Conservation (phyloP, 2,113 vertebrate species). For the Lethenteron reissneri region DNA sequence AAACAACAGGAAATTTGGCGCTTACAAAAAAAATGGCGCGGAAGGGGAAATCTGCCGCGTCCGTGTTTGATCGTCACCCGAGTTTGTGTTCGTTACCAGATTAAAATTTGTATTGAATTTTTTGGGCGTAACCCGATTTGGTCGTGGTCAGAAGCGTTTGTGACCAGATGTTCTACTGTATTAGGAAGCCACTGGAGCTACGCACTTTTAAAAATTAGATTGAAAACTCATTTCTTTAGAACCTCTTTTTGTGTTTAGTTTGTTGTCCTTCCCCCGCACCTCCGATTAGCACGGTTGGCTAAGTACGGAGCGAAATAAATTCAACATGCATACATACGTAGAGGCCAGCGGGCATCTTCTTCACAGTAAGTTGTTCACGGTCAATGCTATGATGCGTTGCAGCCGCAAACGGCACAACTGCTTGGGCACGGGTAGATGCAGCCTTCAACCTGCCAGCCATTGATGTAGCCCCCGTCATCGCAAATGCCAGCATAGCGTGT, state of each 20-base stretch:
- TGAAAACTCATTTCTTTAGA: too few relatives aligned
- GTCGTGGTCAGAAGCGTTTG: too few relatives aligned
- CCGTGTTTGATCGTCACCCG: too few relatives aligned
- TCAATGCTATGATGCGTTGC: slow-evolving; percentile 10
- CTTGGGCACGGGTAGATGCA: neutral
- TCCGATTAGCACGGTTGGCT: slow-evolving; percentile 5
- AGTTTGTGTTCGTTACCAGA: too few relatives aligned
- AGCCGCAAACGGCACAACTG: neutral
- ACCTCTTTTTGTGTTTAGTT: neutral
- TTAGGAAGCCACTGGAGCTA: too few relatives aligned
- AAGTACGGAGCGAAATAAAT: slow-evolving; percentile 7
- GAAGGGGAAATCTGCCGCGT: too few relatives aligned
- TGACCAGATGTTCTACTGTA: too few relatives aligned
- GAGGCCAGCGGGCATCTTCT: slow-evolving; percentile 6
- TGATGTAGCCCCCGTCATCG: neutral
- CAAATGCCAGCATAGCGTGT: neutral
- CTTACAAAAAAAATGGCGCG: too few relatives aligned
- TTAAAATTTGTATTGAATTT: too few relatives aligned
- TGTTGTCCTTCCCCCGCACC: slow-evolving; percentile 7
- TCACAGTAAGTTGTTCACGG: slow-evolving; percentile 10
- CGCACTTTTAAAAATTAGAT: too few relatives aligned
- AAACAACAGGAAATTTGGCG: too few relatives aligned
- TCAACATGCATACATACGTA: slow-evolving; percentile 7
- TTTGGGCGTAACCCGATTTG: too few relatives aligned
- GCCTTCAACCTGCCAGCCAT: neutral